These are phyloP conservation scores for Parus major DNA, from an alignment of 2,113 vertebrate genomes.

Conservation along the genomic window DNA sequence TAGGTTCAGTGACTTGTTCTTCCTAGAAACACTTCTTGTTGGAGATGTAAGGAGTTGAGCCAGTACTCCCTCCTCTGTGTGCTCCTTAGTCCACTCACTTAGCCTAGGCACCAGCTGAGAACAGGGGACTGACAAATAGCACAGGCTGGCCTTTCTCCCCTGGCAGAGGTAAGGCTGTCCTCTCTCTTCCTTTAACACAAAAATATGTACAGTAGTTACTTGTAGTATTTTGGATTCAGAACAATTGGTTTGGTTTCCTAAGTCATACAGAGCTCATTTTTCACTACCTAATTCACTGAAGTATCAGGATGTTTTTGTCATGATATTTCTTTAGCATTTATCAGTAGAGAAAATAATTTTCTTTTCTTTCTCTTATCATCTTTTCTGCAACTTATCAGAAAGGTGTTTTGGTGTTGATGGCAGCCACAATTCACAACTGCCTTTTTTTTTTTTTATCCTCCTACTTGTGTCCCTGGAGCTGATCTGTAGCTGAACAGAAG, in stretches of 20 bases:
- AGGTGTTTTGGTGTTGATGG: background rate
- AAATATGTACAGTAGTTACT: background rate
- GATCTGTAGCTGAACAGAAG: constrained; percentile 14
- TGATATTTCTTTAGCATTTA: background rate
- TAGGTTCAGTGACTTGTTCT: background rate
- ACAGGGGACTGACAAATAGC: background rate
- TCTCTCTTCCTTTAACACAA: background rate
- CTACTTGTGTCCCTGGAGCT: background rate
- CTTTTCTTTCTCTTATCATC: background rate
- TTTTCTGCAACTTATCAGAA: background rate
- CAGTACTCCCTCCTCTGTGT: background rate
- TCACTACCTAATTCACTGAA: background rate
- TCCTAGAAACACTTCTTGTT: background rate
- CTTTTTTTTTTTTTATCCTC: too few relatives aligned
- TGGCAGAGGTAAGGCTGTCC: background rate
- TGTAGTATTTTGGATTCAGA: background rate
- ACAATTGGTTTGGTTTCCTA: background rate
- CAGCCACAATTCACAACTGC: background rate
- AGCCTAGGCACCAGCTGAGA: too few relatives aligned
- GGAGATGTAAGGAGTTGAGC: background rate
- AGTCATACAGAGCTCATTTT: background rate
- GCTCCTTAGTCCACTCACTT: background rate
- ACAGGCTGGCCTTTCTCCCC: background rate
- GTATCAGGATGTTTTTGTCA: background rate
- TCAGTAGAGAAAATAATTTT: background rate